Evolutionary conservation across 2,888 invertebrate genomes (phyloP), one percentile per base, ranked within the genome.

Genomic region (Panopea generosa): DNA sequence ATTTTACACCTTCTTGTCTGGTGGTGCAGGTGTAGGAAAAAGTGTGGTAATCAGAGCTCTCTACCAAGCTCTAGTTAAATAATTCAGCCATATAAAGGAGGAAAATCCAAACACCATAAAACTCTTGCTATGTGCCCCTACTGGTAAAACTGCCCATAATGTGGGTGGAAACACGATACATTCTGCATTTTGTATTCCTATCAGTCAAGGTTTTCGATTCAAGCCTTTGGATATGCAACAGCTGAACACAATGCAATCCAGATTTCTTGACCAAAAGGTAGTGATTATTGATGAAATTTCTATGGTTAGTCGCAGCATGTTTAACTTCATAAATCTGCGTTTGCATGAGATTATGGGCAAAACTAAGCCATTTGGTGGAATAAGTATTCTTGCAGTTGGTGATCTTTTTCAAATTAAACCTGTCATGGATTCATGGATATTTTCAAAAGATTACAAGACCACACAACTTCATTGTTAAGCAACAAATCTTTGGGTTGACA

Each of bases 251-350:
- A 16, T 71, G 14, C 55, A 40, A 18, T 20, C 43, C 2, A 63
- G 66, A 55, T 76, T 61, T 29, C 38, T 11, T 49, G 9, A 50
- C 40, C 38, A 79, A 24, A 69, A 59, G 73, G 2, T 55, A 66
- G 6, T 53, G 33, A 38, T 85, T n/a, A 82, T 84, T 55, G 84
- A 85, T 77, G 83, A 84, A 63, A 75, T 82, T 9, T 82, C 80
- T 11, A 84, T 84, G 84, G 84, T 85, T 43, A 81, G 83, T 14
- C 43, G 59, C 38, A 47, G 49, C 6, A 80, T 82, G 78, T 77
- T 85, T 20, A 69, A 80, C 47, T 79, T 67, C 56, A 69, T 82
- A 0, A 70, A 82, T 72, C 33, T 67, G 22, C 20, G 84, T 6
- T 40, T 84, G 24, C 69, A 70, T 27, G 69, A 70, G 60, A 45